These are phyloP conservation scores for Medauroidea extradentata DNA, from an alignment of 1,140 invertebrate species.

Conservation along the genomic window DNA sequence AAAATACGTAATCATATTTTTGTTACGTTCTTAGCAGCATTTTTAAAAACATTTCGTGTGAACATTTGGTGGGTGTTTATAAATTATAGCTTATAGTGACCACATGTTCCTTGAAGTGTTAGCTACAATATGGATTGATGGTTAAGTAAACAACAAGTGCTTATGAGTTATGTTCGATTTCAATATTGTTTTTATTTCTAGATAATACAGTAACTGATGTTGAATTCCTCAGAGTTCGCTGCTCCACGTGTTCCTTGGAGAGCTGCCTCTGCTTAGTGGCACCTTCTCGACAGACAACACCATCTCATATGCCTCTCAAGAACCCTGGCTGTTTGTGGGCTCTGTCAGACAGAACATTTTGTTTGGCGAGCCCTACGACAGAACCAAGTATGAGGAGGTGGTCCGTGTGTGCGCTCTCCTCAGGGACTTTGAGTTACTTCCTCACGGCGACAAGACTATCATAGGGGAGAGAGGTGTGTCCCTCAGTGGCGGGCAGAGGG, in stretches of 20 bases:
- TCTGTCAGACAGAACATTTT: constrained; percentile 70
- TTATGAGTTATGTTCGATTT: no score
- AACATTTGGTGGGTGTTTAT: no score
- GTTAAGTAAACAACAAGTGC: no score
- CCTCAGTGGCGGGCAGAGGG: constrained; percentile 81
- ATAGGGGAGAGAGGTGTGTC: constrained; percentile 79
- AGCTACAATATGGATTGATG: no score
- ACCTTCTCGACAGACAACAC: constrained; percentile 51
- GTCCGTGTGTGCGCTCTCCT: constrained; percentile 61
- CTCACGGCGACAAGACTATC: constrained; percentile 70
- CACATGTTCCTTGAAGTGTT: no score
- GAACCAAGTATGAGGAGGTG: constrained; percentile 54
- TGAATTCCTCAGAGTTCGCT: constrained; percentile 48
- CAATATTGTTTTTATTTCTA: no score
- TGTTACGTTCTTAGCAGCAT: no score
- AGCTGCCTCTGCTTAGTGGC: constrained; percentile 54
- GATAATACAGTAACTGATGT: neutral
- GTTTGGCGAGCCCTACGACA: constrained; percentile 61
- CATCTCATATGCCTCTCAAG: constrained; percentile 70
- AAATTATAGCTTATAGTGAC: no score
- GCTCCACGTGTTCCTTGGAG: constrained; percentile 58
- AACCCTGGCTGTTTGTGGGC: constrained; percentile 67
- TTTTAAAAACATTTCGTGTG: no score
- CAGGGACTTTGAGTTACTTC: constrained; percentile 69
- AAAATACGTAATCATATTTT: no score